Percentiles rank a stretch among this genome's conserved stretches.
Evolutionary conservation across 1,140 invertebrate species (phyloP).

Genomic region (Leptinotarsa defecta): DNA sequence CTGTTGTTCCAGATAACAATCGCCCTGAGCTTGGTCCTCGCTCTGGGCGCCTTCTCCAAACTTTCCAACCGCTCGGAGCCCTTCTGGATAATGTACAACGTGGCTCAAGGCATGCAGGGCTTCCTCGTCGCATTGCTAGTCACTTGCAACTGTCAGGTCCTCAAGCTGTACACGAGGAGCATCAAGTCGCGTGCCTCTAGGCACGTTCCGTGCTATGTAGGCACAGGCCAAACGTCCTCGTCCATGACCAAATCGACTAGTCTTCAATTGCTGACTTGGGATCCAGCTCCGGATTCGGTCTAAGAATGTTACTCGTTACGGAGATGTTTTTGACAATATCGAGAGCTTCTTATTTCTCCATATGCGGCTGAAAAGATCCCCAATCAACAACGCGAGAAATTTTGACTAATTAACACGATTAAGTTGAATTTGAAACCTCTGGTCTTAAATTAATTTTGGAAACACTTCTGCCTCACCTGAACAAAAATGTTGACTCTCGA

Average conservation of each 20-base stretch:
- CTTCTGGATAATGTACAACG: slow-evolving; percentile 59
- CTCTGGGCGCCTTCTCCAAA: slow-evolving; percentile 46
- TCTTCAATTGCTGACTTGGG: slow-evolving; percentile 53
- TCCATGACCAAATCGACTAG: slow-evolving; percentile 51
- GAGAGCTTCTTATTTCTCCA: neutral
- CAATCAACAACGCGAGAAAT: too few species aligned
- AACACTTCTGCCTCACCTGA: neutral
- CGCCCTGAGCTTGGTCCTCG: slow-evolving; percentile 47
- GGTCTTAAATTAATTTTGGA: too few species aligned
- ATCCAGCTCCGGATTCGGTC: slow-evolving; percentile 52
- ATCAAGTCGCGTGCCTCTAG: slow-evolving; percentile 44
- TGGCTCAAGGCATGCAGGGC: slow-evolving; percentile 61
- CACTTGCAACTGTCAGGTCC: slow-evolving; percentile 67
- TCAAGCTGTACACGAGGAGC: slow-evolving; percentile 52
- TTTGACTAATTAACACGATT: neutral
- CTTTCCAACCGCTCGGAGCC: slow-evolving; percentile 46
- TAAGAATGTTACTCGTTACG: slow-evolving; percentile 30
- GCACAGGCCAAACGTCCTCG: slow-evolving; percentile 29
- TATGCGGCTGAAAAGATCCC: too few species aligned
- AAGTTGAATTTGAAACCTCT: too few species aligned
- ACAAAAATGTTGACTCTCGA: neutral
- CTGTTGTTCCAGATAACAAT: slow-evolving; percentile 50
- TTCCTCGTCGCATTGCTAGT: slow-evolving; percentile 66
- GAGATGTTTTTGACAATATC: neutral
- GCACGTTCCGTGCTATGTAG: slow-evolving; percentile 40